Evolutionary conservation across 2,797 vertebrate species (phyloP).

Genomic region (Falco novaeseelandiae): DNA sequence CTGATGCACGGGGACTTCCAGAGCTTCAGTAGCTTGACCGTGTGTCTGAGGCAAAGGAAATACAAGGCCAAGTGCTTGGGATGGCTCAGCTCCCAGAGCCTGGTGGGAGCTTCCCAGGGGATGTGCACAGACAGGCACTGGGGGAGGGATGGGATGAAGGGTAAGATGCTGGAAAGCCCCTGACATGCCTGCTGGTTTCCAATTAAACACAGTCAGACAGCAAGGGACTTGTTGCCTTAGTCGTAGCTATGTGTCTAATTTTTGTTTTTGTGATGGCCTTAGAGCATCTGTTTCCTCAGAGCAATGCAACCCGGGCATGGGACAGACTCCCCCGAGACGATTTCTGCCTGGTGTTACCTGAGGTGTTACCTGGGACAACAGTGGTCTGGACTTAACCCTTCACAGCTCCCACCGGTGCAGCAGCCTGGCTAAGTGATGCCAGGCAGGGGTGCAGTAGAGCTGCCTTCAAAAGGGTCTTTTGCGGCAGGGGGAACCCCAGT

Average conservation of each 20-base stretch:
- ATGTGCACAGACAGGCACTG: neutral
- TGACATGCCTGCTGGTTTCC: neutral
- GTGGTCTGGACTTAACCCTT: neutral
- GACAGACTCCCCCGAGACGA: neutral
- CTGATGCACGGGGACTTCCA: neutral
- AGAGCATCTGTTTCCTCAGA: neutral
- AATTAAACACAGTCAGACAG: neutral
- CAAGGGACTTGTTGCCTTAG: neutral
- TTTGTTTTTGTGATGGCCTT: neutral
- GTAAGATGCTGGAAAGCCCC: neutral
- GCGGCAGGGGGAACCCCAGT: no score
- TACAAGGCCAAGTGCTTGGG: neutral
- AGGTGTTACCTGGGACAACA: neutral
- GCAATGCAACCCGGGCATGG: neutral
- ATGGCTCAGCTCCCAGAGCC: neutral
- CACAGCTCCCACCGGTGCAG: neutral
- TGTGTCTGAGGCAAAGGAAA: neutral
- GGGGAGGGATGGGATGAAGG: neutral
- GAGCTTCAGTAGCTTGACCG: neutral
- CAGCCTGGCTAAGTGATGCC: no score
- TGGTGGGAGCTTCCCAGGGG: neutral
- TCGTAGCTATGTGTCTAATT: rapidly evolving
- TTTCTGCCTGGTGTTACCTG: neutral
- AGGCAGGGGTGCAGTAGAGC: neutral
- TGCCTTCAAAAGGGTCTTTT: neutral